Percentiles rank a stretch among this genome's conserved stretches.
These are phyloP conservation scores for Helobdella robusta DNA, from an alignment of 2,888 invertebrate genomes.

Conservation along the genomic window DNA sequence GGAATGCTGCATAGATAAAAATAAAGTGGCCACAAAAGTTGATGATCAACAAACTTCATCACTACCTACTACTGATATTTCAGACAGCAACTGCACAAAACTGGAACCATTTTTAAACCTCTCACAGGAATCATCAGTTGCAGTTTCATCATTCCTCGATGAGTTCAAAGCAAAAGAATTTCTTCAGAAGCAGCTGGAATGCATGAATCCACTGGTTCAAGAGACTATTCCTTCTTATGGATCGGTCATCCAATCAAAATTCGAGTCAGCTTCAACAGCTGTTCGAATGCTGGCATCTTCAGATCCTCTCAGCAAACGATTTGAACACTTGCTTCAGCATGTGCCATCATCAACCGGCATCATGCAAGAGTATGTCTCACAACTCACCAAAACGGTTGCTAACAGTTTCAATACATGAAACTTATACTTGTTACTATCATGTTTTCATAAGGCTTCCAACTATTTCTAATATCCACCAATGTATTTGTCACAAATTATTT, in stretches of 20 bases:
- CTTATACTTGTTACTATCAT: too few relatives aligned
- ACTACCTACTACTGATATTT: neutral
- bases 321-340: conserved; percentile 33
- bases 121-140: too few relatives aligned
- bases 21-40: neutral
- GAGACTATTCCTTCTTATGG: neutral
- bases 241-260: conserved; percentile 4
- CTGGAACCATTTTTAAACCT: too few relatives aligned
- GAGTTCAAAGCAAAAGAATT: conserved; percentile 69
- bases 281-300: conserved; percentile 7
- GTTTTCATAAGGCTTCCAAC: too few relatives aligned
- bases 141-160: conserved; percentile 57
- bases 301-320: conserved; percentile 32
- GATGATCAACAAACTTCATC: neutral
- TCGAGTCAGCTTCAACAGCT: conserved; percentile 2
- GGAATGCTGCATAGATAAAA: neutral
- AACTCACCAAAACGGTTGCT: conserved; percentile 41
- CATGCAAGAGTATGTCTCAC: conserved; percentile 38
- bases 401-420: too few relatives aligned
- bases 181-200: conserved; percentile 57
- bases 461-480: too few relatives aligned
- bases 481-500: too few relatives aligned
- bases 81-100: neutral
- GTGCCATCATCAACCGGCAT: conserved; percentile 29
- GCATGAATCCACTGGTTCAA: conserved; percentile 24